Evolutionary conservation across 1,140 invertebrate species (phyloP).

Genomic region (Panulirus ornatus): DNA sequence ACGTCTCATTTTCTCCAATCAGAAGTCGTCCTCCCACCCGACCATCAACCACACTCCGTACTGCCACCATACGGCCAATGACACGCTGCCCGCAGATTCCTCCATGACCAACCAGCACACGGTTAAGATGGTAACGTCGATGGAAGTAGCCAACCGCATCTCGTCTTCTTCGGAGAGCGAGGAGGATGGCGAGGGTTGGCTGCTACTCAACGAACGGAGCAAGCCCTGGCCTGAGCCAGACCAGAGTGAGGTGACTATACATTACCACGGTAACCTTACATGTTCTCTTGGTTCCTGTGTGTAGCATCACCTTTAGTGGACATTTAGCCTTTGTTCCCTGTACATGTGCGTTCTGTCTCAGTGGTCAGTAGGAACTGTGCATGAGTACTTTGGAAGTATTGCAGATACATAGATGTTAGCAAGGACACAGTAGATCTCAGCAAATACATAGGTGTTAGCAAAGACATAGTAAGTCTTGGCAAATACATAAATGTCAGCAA

Average conservation of each 20-base stretch:
- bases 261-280: too few relatives aligned
- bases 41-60: constrained; percentile 34
- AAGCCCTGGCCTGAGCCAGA: constrained; percentile 63
- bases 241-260: constrained; percentile 65
- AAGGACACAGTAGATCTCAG: too few relatives aligned
- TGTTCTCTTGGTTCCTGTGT: too few relatives aligned
- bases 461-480: too few relatives aligned
- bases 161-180: constrained; percentile 65
- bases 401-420: too few relatives aligned
- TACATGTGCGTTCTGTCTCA: too few relatives aligned
- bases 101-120: constrained; percentile 32
- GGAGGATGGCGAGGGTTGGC: constrained; percentile 68
- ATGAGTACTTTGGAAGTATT: too few relatives aligned
- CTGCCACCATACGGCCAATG: constrained; percentile 17
- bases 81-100: background rate
- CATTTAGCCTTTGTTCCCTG: too few relatives aligned
- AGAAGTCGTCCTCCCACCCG: constrained; percentile 61
- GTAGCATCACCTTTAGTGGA: too few relatives aligned
- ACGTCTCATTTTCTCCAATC: constrained; percentile 51
- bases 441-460: too few relatives aligned
- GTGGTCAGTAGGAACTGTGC: too few relatives aligned
- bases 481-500: too few relatives aligned
- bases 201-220: constrained; percentile 65
- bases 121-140: constrained; percentile 48
- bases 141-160: constrained; percentile 57